A percentile compares a stretch with the other conserved stretches of the same genome.
phyloP scores from a whole-genome alignment of 1,140 invertebrate species.

The Drosophila santomea region DNA sequence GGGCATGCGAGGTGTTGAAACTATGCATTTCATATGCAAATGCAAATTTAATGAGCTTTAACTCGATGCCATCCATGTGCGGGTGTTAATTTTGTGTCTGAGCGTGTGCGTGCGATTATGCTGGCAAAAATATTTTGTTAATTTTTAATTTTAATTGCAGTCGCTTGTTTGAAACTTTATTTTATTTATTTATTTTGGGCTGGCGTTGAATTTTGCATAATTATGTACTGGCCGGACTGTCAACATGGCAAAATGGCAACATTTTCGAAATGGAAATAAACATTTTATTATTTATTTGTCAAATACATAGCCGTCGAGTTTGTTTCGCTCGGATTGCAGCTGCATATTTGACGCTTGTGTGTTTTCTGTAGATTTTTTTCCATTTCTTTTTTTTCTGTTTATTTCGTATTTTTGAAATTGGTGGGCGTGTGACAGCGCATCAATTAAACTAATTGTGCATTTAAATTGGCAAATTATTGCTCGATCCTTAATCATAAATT shows the following conservation, averaged over 20 bases:
- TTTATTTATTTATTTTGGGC: conserved; percentile 41
- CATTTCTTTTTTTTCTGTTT: neutral
- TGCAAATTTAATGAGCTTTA: conserved; percentile 80
- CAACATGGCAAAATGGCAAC: conserved; percentile 57
- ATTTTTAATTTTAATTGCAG: conserved; percentile 80
- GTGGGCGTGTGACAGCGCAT: conserved; percentile 42
- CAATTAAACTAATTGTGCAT: conserved; percentile 67
- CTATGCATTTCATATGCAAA: conserved; percentile 74
- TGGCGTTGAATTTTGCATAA: conserved; percentile 67
- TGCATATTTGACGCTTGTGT: neutral
- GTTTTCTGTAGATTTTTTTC: neutral
- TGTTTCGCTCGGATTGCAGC: conserved; percentile 18
- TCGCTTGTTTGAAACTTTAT: conserved; percentile 62
- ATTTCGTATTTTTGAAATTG: neutral
- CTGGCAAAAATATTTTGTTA: conserved; percentile 70
- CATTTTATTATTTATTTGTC: conserved; percentile 67
- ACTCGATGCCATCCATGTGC: conserved; percentile 40
- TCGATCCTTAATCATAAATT: conserved; percentile 58
- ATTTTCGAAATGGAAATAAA: conserved; percentile 49
- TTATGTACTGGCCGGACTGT: conserved; percentile 55
- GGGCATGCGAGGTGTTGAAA: conserved; percentile 56
- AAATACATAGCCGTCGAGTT: conserved; percentile 28
- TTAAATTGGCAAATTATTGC: conserved; percentile 66
- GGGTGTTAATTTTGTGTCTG: conserved; percentile 50
- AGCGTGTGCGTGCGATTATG: conserved; percentile 23